Evolutionary conservation across 2,888 invertebrate species (phyloP).

Genomic region (Drosophila peninsularis): DNA sequence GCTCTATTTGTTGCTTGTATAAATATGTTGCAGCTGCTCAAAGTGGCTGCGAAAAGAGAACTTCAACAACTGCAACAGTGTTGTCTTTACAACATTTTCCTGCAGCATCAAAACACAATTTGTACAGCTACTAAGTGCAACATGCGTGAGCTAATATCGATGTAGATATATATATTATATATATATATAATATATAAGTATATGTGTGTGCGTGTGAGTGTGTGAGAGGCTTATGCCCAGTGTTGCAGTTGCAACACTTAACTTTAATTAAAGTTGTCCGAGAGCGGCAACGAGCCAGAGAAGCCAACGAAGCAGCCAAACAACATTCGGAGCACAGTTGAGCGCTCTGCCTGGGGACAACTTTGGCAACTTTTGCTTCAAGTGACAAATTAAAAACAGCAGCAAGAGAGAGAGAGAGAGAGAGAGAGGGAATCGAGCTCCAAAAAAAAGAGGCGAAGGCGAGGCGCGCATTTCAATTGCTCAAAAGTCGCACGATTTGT

Average conservation of each 20-base stretch:
- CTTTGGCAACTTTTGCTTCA: conserved; percentile 79
- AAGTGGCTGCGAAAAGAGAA: not conserved
- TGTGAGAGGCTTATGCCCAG: conserved; percentile 25
- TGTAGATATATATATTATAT: not conserved
- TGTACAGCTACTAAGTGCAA: conserved; percentile 2
- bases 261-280: conserved; percentile 71
- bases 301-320: conserved; percentile 26
- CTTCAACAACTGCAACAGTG: not conserved
- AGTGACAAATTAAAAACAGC: conserved; percentile 78
- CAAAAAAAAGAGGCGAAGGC: conserved; percentile 7
- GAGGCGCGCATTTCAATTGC: conserved; percentile 60
- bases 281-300: conserved; percentile 22
- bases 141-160: conserved; percentile 8
- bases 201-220: not conserved
- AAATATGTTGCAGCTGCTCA: conserved; percentile 5
- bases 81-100: conserved; percentile 19
- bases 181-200: not conserved
- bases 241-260: conserved; percentile 53
- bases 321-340: conserved; percentile 20
- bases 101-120: not conserved
- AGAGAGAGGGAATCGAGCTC: conserved; percentile 40
- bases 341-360: conserved; percentile 47
- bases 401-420: too few relatives aligned
- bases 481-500: conserved; percentile 67
- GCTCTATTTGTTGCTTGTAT: not conserved